phyloP scores from a whole-genome alignment of 2,797 vertebrate genomes.

The Kryptolebias ocellatus region DNA sequence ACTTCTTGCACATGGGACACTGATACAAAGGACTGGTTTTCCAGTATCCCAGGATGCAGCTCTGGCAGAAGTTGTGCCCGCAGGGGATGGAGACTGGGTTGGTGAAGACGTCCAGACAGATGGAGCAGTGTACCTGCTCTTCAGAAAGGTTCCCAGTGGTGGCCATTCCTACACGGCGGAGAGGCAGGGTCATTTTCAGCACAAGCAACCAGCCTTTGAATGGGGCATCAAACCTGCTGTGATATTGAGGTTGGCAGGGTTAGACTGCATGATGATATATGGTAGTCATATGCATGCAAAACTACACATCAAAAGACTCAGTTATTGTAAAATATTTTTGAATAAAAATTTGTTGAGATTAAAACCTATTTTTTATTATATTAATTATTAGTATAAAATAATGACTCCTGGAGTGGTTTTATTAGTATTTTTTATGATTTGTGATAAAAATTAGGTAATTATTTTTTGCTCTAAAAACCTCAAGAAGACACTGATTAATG shows the following conservation, averaged over 20 bases:
- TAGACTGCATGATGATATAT: constrained; percentile 39
- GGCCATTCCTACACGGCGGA: constrained; percentile 82
- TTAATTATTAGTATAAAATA: no score
- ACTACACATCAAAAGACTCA: constrained; percentile 25
- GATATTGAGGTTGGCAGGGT: constrained; percentile 60
- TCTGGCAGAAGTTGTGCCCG: constrained; percentile 86
- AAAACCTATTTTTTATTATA: no score
- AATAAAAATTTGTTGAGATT: no score
- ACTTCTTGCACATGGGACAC: constrained; percentile 87
- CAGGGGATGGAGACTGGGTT: constrained; percentile 85
- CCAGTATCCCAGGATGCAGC: constrained; percentile 85
- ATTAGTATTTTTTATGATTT: no score
- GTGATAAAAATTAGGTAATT: no score
- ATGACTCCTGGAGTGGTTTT: no score
- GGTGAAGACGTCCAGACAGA: constrained; percentile 86
- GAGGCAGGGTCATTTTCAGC: constrained; percentile 75
- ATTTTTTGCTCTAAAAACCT: no score
- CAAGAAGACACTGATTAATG: no score
- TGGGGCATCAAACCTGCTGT: constrained; percentile 73
- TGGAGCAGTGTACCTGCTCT: constrained; percentile 87
- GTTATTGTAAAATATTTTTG: no score
- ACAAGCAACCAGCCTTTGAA: constrained; percentile 59
- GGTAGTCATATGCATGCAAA: constrained; percentile 38
- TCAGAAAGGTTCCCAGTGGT: constrained; percentile 79
- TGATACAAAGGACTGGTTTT: constrained; percentile 76